Percentiles rank a stretch among this genome's conserved stretches.
Conservation (phyloP, 2,797 vertebrate genomes). For the Psittacula derbiana region DNA sequence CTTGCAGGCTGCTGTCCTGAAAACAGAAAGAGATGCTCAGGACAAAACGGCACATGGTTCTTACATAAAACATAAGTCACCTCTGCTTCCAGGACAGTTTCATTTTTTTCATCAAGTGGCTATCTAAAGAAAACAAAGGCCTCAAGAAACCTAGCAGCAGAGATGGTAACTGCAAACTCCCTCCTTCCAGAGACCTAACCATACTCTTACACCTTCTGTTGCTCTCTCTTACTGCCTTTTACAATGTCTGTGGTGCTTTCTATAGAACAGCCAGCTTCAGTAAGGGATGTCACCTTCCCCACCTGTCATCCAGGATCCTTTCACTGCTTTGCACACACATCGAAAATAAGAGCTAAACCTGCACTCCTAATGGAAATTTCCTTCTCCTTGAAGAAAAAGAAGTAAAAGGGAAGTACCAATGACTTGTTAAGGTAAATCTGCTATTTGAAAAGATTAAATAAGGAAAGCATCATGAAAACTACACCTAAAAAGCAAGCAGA, state of each 20-base stretch:
- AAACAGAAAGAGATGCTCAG: background rate
- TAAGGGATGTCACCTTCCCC: background rate
- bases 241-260: background rate
- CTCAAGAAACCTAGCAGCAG: background rate
- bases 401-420: background rate
- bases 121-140: background rate
- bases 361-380: background rate
- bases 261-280: background rate
- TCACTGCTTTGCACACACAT: background rate
- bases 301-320: background rate
- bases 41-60: background rate
- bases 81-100: background rate
- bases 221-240: background rate
- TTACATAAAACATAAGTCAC: background rate
- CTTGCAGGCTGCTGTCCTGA: background rate
- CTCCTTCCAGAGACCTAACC: background rate
- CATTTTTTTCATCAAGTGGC: background rate
- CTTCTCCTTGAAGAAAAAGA: background rate
- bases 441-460: background rate
- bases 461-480: background rate
- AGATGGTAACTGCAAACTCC: background rate
- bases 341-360: background rate
- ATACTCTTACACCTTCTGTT: background rate
- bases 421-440: background rate
- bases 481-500: background rate